A percentile compares a stretch with the other conserved stretches of the same genome.
Evolutionary conservation across 2,113 vertebrate species (phyloP).

Genomic region (Vulpes lagopus): DNA sequence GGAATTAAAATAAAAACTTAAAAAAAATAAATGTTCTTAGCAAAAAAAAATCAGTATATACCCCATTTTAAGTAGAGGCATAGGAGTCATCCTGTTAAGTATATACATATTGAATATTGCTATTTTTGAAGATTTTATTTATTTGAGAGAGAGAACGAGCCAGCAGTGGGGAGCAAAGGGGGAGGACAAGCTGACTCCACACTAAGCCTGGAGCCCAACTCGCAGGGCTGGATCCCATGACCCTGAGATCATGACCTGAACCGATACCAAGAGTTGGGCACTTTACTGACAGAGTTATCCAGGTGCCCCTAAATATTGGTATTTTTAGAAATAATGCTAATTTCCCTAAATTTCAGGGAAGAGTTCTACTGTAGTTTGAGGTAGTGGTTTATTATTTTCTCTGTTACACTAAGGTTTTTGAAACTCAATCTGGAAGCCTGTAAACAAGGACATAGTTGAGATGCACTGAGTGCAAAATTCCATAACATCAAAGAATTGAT

Average conservation of each 20-base stretch:
- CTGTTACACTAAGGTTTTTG: not conserved
- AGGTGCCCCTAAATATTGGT: not conserved
- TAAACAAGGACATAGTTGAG: not conserved
- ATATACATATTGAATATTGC: not conserved
- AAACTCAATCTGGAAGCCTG: conserved; percentile 34
- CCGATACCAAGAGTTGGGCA: not conserved
- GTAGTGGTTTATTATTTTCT: not conserved
- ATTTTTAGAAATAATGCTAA: not conserved
- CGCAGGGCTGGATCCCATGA: not conserved
- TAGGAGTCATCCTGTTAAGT: not conserved
- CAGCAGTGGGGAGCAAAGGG: not conserved
- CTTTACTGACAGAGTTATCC: not conserved
- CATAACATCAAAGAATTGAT: not conserved
- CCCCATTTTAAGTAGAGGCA: not conserved
- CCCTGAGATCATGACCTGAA: not conserved
- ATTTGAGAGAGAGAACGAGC: not conserved
- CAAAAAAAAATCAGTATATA: not conserved
- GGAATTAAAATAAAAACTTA: not conserved
- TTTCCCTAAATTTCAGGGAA: not conserved
- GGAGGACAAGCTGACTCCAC: not conserved
- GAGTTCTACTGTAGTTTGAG: not conserved
- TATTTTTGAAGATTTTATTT: not conserved
- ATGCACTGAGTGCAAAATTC: not conserved
- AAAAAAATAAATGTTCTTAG: not conserved
- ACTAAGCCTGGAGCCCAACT: not conserved